Base-by-base conservation (phyloP, 1,140 invertebrate species). In the Sinonovacula constricta region DNA sequence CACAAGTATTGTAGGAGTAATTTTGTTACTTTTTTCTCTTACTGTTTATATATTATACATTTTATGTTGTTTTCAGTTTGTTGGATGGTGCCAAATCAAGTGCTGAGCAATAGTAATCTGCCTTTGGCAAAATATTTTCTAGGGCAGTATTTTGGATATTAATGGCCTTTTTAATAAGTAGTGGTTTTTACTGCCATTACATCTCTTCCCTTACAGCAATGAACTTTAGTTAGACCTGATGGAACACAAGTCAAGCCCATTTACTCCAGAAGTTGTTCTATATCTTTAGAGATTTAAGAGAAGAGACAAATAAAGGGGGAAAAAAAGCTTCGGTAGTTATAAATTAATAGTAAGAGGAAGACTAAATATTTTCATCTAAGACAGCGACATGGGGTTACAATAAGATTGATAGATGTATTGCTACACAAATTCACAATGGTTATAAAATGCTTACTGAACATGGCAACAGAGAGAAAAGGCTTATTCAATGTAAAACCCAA, bases 31-130 rank as follows among this genome's bases (percentile, higher is more conserved):
- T 22, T 68, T 68, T 69, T 69, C 57, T 69, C 54, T 69, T 53
- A 57, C 33, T 69, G 67, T 69, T 69, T 69, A 69, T 57, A 69
- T 69, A 69, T 69, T 69, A 69, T 69, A 69, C 67, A 69, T 69
- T 69, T 69, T 69, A 69, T 53, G 54, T 69, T 69, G 57, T 69
- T 69, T 69, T 69, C 67, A 51, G 31, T 28, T 63, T 74, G 56
- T 74, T 74, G 26, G 49, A 62, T 39, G 24, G 57, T 63, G 70
- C 60, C 57, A 62, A 62, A 74, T 36, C n/a, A 63, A 74, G 59
- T 59, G 70, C 70, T 74, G 70, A 74, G 70, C 70, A 74, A 74
- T 74, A 74, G n/a, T 60, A 2, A 22, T 26, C 22, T 60, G 57
- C 57, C 57, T 60, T 24, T 60, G 14, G 24, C 2, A 28, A 60